phyloP scores from a whole-genome alignment of 2,797 vertebrate species.

The Urophycis tenuis region DNA sequence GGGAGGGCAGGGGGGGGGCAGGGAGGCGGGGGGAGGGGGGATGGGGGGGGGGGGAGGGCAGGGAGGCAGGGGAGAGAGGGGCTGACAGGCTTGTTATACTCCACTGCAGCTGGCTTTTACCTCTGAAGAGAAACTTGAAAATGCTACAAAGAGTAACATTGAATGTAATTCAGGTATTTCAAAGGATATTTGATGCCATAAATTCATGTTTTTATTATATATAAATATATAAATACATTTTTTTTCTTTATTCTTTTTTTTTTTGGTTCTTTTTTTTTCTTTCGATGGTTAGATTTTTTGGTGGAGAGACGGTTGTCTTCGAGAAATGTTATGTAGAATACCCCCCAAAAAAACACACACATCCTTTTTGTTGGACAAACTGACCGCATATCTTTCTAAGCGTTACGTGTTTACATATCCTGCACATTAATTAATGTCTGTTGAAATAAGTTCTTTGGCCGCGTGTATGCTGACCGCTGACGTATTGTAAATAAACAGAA shows the following conservation, averaged over 20 bases:
- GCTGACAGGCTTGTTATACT: conserved; percentile 63
- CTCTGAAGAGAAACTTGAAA: conserved; percentile 88
- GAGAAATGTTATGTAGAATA: conserved; percentile 70
- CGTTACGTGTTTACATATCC: conserved; percentile 45
- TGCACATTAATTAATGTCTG: conserved; percentile 48
- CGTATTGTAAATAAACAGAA: conserved; percentile 51
- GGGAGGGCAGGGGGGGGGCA: conserved; percentile 43
- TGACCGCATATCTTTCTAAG: conserved; percentile 39
- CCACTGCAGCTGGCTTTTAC: conserved; percentile 76
- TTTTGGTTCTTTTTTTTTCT: conserved; percentile 65
- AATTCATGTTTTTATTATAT: conserved; percentile 78
- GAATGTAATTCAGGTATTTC: conserved; percentile 96
- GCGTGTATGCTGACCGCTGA: conserved; percentile 25
- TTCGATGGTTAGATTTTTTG: conserved; percentile 70
- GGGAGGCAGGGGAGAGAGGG: conserved; percentile 50
- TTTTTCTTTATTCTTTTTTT: conserved; percentile 53
- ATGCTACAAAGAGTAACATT: conserved; percentile 86
- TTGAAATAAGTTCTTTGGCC: conserved; percentile 18
- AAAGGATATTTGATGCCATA: conserved; percentile 83
- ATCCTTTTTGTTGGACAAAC: conserved; percentile 76
- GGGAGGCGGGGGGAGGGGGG: conserved; percentile 42
- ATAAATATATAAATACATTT: conserved; percentile 72
- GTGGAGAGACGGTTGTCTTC: conserved; percentile 74
- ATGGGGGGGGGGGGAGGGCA: conserved; percentile 34
- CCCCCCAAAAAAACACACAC: conserved; percentile 60